These are phyloP conservation scores for Caenorhabditis doughertyi DNA, from an alignment of 2,888 invertebrate genomes.

Conservation along the genomic window DNA sequence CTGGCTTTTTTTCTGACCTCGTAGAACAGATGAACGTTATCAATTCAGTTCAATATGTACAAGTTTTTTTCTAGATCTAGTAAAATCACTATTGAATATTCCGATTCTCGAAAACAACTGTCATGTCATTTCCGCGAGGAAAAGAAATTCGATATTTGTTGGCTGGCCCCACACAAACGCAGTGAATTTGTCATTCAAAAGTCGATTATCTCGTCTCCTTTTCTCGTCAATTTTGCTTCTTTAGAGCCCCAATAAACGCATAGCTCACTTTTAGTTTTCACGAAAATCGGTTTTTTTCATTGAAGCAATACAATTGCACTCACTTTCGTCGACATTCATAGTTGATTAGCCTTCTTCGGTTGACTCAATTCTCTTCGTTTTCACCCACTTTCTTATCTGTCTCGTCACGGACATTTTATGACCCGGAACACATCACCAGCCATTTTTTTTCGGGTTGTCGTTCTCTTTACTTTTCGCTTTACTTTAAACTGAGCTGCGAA, in stretches of 20 bases:
- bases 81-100: background rate
- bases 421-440: slow-evolving; percentile 29
- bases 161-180: slow-evolving; percentile 17
- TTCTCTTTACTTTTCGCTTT: slow-evolving; percentile 7
- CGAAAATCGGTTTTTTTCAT: slow-evolving; percentile 16
- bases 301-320: slow-evolving; percentile 21
- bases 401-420: slow-evolving; percentile 31
- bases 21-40: no score
- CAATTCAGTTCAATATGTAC: no score
- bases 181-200: slow-evolving; percentile 50
- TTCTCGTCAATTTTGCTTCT: slow-evolving; percentile 10
- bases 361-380: slow-evolving; percentile 31
- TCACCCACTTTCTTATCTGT: slow-evolving; percentile 33
- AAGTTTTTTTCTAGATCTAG: background rate
- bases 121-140: background rate
- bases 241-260: background rate
- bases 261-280: background rate
- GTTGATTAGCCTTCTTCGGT: slow-evolving; percentile 18
- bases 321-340: slow-evolving; percentile 36
- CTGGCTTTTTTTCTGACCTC: no score
- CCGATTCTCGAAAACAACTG: slow-evolving; percentile 3
- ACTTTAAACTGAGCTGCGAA: background rate
- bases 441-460: slow-evolving; percentile 25
- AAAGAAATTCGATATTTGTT: slow-evolving; percentile 43
- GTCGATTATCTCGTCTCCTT: slow-evolving; percentile 43